These are phyloP conservation scores for Eulithis testata DNA, from an alignment of 2,888 invertebrate species.

Conservation along the genomic window DNA sequence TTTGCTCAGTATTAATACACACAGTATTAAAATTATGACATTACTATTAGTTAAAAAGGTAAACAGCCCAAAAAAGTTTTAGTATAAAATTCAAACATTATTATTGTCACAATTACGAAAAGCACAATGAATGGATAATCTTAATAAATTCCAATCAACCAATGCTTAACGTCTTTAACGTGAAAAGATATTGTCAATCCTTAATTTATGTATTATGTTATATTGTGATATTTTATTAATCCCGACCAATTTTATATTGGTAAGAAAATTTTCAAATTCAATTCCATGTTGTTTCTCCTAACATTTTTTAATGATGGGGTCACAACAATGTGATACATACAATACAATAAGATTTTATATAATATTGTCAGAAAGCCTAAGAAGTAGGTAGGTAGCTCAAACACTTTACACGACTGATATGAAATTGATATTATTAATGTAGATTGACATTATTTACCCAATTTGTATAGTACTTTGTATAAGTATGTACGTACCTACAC, in stretches of 20 bases:
- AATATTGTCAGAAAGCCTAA: conserved; percentile 40
- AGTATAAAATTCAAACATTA: conserved; percentile 42
- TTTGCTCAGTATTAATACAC: conserved; percentile 21
- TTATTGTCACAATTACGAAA: conserved; percentile 62
- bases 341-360: conserved; percentile 28
- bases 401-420: conserved; percentile 72
- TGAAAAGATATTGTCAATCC: conserved; percentile 18
- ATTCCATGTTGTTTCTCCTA: conserved; percentile 18
- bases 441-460: conserved; percentile 79
- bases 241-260: too few species aligned
- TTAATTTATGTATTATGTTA: not conserved
- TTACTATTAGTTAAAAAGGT: conserved; percentile 45
- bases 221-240: not conserved
- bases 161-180: conserved; percentile 31
- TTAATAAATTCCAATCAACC: conserved; percentile 28
- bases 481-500: conserved; percentile 42
- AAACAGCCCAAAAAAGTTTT: conserved; percentile 57
- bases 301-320: conserved; percentile 4
- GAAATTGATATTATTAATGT: conserved; percentile 77
- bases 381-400: conserved; percentile 51
- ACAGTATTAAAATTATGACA: conserved; percentile 16
- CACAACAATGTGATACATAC: conserved; percentile 29
- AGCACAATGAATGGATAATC: conserved; percentile 43
- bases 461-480: conserved; percentile 55
- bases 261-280: conserved; percentile 13